Conservation (phyloP, 2,113 vertebrate species). For the crab-eating macaque (Macaca fascicularis) region T2T-MFA8v1.1 NC_088381.1:50923501-50924000, state of each 20-base stretch:
- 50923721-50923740: background rate
- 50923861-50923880: background rate
- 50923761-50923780: no score
- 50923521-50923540: background rate
- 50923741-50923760: background rate
- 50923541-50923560: background rate
- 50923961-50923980: background rate
- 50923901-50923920: background rate
- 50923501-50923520: background rate
- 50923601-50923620: background rate
- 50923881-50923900: background rate
- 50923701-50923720: background rate
- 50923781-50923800: no score
- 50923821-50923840: background rate
- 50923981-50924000: background rate
- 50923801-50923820: background rate
- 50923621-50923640: background rate
- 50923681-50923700: background rate
- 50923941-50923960: background rate
- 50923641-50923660: background rate
- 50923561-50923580: background rate
- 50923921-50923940: background rate
- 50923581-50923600: background rate
- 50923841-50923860: background rate
- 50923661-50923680: background rate